Percentiles rank a stretch among this genome's conserved stretches.
Conservation (phyloP, 2,797 vertebrate species). For the Nyctibius grandis region DNA sequence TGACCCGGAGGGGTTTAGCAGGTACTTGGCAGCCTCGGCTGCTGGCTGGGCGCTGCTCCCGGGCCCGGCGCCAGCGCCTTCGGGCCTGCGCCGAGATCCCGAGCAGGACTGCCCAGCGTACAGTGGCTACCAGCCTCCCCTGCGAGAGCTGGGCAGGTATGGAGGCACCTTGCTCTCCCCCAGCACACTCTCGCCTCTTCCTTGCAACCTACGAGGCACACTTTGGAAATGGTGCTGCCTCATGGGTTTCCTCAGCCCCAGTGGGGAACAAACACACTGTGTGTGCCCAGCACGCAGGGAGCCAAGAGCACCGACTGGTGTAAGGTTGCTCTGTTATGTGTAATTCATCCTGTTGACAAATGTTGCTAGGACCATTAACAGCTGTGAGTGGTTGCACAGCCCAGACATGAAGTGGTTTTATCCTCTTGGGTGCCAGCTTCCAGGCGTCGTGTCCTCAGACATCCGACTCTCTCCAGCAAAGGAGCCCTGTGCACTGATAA, state of each 20-base stretch:
- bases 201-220: neutral
- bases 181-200: neutral
- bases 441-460: neutral
- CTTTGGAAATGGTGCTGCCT: neutral
- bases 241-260: neutral
- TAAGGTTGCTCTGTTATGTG: neutral
- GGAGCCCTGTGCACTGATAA: neutral
- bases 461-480: neutral
- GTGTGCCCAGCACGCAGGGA: neutral
- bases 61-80: neutral
- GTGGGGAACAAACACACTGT: neutral
- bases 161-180: neutral
- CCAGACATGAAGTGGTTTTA: neutral
- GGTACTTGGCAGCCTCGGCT: fast-evolving
- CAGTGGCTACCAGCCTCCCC: fast-evolving
- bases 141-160: neutral
- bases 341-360: neutral
- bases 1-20: neutral
- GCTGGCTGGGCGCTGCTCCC: neutral
- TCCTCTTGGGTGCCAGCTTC: neutral
- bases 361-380: neutral
- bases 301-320: neutral
- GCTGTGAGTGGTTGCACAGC: neutral
- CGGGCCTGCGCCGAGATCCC: neutral
- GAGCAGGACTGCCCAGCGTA: fast-evolving